A percentile compares a stretch with the other conserved stretches of the same genome.
Evolutionary conservation across 1,140 invertebrate species (phyloP).

Genomic region (Nephila pilipes): DNA sequence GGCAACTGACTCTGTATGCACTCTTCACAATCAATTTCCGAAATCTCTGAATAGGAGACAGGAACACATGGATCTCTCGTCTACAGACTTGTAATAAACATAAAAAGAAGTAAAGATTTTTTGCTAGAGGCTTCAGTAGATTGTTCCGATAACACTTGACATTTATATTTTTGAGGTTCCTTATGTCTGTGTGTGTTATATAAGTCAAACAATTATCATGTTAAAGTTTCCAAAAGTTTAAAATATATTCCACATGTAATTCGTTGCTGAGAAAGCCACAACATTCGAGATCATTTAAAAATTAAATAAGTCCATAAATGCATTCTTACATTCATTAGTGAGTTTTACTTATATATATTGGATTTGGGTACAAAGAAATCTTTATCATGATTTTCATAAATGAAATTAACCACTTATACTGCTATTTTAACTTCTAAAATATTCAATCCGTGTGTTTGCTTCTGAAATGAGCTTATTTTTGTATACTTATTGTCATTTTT

Average conservation of each 20-base stretch:
- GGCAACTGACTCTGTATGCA: neutral
- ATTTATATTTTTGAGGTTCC: slow-evolving; percentile 14
- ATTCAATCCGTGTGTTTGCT: too few species aligned
- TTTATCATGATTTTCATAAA: too few species aligned
- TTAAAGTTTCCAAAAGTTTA: neutral
- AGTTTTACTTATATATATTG: too few species aligned
- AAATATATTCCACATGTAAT: neutral
- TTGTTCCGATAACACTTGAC: neutral
- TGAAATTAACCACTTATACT: too few species aligned
- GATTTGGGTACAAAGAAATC: too few species aligned
- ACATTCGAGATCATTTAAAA: too few species aligned
- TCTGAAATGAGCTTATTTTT: too few species aligned
- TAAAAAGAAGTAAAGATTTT: neutral
- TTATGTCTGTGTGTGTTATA: neutral
- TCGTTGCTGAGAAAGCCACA: too few species aligned
- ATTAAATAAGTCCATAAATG: too few species aligned
- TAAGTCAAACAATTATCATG: neutral
- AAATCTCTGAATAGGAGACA: slow-evolving; percentile 36
- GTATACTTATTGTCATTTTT: too few species aligned
- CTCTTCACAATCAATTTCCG: slow-evolving; percentile 4
- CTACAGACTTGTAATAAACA: neutral
- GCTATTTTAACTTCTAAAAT: too few species aligned
- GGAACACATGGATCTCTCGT: slow-evolving; percentile 33
- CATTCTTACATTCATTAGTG: too few species aligned
- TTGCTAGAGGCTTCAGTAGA: neutral